Evolutionary conservation across 1,140 invertebrate genomes (phyloP), one percentile per base, ranked within the genome.

Genomic region (Cydia amplana): DNA sequence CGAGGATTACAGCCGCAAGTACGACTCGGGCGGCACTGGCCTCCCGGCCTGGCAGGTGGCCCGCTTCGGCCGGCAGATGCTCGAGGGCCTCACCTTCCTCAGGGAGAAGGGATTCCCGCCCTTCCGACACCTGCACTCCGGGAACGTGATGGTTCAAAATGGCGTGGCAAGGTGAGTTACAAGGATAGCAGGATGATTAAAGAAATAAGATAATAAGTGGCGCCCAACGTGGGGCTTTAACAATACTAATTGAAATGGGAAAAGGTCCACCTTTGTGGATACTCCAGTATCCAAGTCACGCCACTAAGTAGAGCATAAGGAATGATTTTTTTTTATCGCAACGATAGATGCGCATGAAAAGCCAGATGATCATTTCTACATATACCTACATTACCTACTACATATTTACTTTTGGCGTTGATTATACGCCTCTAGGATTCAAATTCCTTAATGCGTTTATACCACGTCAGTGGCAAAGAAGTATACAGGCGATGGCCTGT

Each of bases 81-180:
- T 99, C 32, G 97, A 98, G 93, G 97, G 97, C 0, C 89, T 99
- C 64, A 90, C 98, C 10, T 98, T 98, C 88, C 93, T 98, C 1
- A 96, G 97, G 84, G 96, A 97, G 79, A 96, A 97, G 82, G 97
- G 97, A 36, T 98, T 98, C 90, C 97, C 97, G 6, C 95, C 95
- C 4, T 97, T 97, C 80, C 95, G 95, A 43, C 97, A 98, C 93
- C 91, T 99, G 65, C 97, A 98, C 89, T 96, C 97, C 32, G 97
- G 97, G 36, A 99, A 99, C 93, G 95, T 98, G 9, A 96, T 98
- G 77, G 94, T 98, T 23, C 97, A 98, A 84, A 98, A 98, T 89
- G 97, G 97, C 1, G 97, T 98, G 0, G 97, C 97, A 16, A 88
- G 94, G 94, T 94, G 75, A 85, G 81, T 74, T 36, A 18, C 40